Base-by-base conservation (phyloP, 2,888 invertebrate genomes). In the Zootermopsis nevadensis region DNA sequence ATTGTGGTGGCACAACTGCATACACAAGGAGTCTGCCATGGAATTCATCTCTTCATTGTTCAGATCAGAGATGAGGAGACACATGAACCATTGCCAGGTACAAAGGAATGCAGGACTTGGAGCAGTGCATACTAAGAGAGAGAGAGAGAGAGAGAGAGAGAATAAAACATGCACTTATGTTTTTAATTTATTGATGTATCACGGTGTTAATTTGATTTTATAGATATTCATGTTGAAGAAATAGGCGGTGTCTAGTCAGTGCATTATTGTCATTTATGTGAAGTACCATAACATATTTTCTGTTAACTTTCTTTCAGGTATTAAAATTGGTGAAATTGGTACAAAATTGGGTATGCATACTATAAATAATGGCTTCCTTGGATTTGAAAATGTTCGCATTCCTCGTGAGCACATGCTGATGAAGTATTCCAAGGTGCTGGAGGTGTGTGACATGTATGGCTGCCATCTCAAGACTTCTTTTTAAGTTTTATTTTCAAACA, bases 271-370 rank as follows among this genome's bases (percentile, higher is more conserved):
- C 48, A 19, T 19, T 48, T 3, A 19, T 15, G 48, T 48, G 19
- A 48, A 19, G 15, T 48, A 48, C 0, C 48, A 72, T 0, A 31
- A 30, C 8, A 69, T 72, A n/a, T 72, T 72, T 4, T 72, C 24
- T 35, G 0, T 72, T 72, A 10, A 19, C 19, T 12, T 76, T 27
- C 19, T 77, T 87, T 86, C 83, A 93, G 93, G 93, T 67, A 95
- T 98, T 85, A 95, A 95, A 88, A 93, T 98, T 81, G 99, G 98
- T 8, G 99, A 99, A 91, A 98, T 99, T 87, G 99, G 99, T 0
- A 95, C 96, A 81, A 98, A 99, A 89, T 92, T 99, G 82, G 98
- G 98, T 84, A 97, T 97, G 95, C 96, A 97, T 87, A 93, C 93
- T 1, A 94, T 95, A 55, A 99, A 99, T 89, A 99, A 99, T 89